Evolutionary conservation across 2,888 invertebrate genomes (phyloP).

Genomic region (Neoascia interrupta): DNA sequence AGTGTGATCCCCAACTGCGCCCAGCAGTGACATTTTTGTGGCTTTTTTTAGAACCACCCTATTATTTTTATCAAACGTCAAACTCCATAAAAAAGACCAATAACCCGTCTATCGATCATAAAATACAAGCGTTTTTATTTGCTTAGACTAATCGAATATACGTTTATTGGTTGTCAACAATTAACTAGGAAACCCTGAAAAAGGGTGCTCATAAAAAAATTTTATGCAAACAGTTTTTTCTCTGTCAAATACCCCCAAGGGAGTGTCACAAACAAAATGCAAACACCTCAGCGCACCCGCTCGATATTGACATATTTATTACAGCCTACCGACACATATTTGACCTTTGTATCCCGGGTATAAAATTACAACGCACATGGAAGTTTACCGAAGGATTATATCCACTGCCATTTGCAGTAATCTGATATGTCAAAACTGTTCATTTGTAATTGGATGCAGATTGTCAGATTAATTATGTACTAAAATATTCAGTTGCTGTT

Average conservation of each 20-base stretch:
- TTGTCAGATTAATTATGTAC: not conserved
- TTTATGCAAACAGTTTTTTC: not conserved
- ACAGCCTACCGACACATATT: too few species aligned
- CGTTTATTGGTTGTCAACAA: not conserved
- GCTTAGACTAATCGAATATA: too few species aligned
- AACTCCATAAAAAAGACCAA: too few species aligned
- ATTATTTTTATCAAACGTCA: too few species aligned
- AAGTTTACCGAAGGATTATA: not conserved
- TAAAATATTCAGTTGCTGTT: not conserved
- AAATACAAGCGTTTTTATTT: too few species aligned
- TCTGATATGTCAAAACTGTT: not conserved
- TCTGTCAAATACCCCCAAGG: not conserved
- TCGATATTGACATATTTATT: too few species aligned
- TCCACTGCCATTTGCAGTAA: not conserved
- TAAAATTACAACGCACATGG: not conserved
- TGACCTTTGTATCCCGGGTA: not conserved
- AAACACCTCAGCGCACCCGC: not conserved
- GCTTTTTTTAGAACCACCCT: too few species aligned
- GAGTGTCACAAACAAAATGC: not conserved
- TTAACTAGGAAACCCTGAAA: not conserved
- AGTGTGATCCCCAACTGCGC: too few species aligned
- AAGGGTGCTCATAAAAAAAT: not conserved
- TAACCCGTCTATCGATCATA: too few species aligned
- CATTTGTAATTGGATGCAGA: not conserved
- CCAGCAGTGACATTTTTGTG: too few species aligned